Evolutionary conservation across 2,888 invertebrate species (phyloP), one percentile per base, ranked within the genome.

Genomic region (Folsomia manolachei): DNA sequence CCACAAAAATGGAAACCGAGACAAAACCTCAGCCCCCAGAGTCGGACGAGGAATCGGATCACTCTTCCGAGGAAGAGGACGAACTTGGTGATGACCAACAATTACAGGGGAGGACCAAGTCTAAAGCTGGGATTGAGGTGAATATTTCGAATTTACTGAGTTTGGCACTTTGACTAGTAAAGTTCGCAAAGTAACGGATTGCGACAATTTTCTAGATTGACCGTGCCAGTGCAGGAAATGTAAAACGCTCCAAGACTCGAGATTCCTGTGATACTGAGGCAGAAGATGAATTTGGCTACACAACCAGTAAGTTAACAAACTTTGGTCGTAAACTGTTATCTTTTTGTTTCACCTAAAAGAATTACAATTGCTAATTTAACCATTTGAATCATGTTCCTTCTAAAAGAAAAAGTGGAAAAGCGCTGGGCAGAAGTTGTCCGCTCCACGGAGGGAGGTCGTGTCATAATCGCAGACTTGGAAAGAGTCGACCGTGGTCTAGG

Each of bases 281-380:
- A 79, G 95, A 95, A 84, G 96, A 97, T 82, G 91, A 93, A 82
- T 97, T 90, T 84, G 96, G 95, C 71, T 97, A 97, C 86, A 96
- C 96, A n/a, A 87, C 87, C 83, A 90, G 95, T 95, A 87, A 91
- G 92, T n/a, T n/a, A n/a, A n/a, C n/a, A n/a, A n/a, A n/a, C n/a
- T n/a, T n/a, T n/a, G n/a, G n/a, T n/a, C n/a, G n/a, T n/a, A n/a
- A n/a, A n/a, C n/a, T n/a, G n/a, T n/a, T n/a, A n/a, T n/a, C n/a
- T n/a, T n/a, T n/a, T n/a, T n/a, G n/a, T n/a, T n/a, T n/a, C n/a
- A n/a, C n/a, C n/a, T n/a, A n/a, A n/a, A n/a, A n/a, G n/a, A n/a
- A n/a, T n/a, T n/a, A n/a, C n/a, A n/a, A n/a, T n/a, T n/a, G n/a
- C n/a, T n/a, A n/a, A n/a, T n/a, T n/a, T n/a, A n/a, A n/a, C n/a